Evolutionary conservation across 2,797 vertebrate genomes (phyloP).

Genomic region (Monodelphis domestica): DNA sequence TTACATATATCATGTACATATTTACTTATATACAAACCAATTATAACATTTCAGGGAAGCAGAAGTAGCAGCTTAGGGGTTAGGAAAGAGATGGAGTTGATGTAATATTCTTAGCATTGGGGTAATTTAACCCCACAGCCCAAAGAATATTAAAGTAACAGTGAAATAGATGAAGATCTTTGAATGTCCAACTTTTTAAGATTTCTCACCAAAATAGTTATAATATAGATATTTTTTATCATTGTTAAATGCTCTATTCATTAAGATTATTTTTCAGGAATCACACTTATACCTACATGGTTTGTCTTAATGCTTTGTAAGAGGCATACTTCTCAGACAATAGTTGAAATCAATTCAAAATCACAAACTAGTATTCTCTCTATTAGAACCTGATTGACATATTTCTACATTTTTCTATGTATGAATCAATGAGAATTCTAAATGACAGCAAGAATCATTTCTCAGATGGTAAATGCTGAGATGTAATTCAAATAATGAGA

Average conservation of each 20-base stretch:
- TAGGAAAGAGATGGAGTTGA: not conserved
- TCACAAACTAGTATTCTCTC: slow-evolving; percentile 23
- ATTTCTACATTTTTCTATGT: slow-evolving; percentile 9
- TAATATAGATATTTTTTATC: not conserved
- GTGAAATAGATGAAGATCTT: not conserved
- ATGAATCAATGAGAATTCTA: not conserved
- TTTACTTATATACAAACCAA: not conserved
- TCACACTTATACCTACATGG: not conserved
- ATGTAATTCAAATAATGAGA: not conserved
- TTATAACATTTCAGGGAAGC: not conserved
- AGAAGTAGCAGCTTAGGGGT: not conserved
- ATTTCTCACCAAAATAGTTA: not conserved
- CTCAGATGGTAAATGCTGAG: not conserved
- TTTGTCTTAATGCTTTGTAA: slow-evolving; percentile 15
- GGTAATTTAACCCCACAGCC: not conserved
- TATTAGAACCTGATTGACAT: slow-evolving; percentile 39
- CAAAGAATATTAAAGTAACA: not conserved
- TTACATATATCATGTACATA: not conserved
- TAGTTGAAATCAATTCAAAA: slow-evolving; percentile 28
- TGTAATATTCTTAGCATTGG: slow-evolving; percentile 6
- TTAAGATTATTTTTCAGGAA: not conserved
- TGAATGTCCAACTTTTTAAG: slow-evolving; percentile 10
- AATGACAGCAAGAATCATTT: not conserved
- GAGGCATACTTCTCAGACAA: slow-evolving; percentile 7
- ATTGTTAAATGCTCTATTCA: slow-evolving; percentile 14